Conservation (phyloP, 2,797 vertebrate species). For the Sebastes reedi region DNA sequence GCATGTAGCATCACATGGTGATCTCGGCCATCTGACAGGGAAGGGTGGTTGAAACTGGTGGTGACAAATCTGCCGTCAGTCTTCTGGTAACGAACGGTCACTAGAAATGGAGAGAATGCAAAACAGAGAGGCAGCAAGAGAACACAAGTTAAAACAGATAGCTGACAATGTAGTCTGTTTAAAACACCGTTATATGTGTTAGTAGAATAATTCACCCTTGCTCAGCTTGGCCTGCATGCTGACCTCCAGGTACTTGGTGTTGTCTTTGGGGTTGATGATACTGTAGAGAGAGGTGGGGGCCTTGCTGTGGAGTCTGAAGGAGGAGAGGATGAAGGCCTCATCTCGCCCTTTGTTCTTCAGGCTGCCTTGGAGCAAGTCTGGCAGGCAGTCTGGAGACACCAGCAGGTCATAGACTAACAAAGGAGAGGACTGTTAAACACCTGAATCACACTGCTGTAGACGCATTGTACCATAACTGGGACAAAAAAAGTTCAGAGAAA, state of each 20-base stretch:
- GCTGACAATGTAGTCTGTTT: background rate
- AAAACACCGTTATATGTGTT: background rate
- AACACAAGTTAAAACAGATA: background rate
- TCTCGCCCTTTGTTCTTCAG: constrained; percentile 86
- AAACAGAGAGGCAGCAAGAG: background rate
- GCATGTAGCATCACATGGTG: constrained; percentile 91
- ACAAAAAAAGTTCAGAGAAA: background rate
- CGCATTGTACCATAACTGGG: background rate
- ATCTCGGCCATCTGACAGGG: constrained; percentile 88
- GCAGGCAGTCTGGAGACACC: constrained; percentile 87
- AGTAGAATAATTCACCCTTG: constrained; percentile 85
- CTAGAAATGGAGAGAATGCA: constrained; percentile 64
- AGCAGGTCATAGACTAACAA: constrained; percentile 94
- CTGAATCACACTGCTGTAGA: background rate
- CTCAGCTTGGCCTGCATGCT: constrained; percentile 89
- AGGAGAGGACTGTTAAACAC: constrained; percentile 30
- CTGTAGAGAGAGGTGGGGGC: constrained; percentile 82
- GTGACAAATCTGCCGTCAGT: constrained; percentile 85
- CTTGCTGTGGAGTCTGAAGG: constrained; percentile 87
- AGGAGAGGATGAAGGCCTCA: constrained; percentile 90
- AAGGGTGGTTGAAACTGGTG: constrained; percentile 87
- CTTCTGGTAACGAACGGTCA: constrained; percentile 89
- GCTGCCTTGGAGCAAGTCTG: constrained; percentile 86
- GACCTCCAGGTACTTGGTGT: constrained; percentile 93
- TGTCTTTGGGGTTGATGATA: constrained; percentile 88